Percentiles rank a stretch among this genome's conserved stretches.
phyloP scores from a whole-genome alignment of 2,113 vertebrate species.

The Gavialis gangeticus region DNA sequence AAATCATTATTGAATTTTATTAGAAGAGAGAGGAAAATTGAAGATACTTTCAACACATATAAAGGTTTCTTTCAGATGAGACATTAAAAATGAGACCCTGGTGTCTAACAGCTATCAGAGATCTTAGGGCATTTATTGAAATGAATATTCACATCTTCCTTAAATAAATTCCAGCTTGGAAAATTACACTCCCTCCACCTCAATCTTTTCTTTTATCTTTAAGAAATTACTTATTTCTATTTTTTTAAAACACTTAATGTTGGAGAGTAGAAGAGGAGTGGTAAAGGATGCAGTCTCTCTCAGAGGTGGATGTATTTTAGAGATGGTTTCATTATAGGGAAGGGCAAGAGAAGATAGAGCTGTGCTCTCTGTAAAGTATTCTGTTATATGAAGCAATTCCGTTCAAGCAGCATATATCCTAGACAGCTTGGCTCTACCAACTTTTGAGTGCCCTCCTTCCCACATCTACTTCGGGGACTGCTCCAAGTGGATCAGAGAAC shows the following conservation, averaged over 20 bases:
- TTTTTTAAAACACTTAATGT: background rate
- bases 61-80: conserved; percentile 19
- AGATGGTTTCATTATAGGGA: background rate
- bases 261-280: background rate
- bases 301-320: background rate
- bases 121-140: background rate
- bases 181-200: background rate
- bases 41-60: background rate
- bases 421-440: background rate
- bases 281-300: rapidly evolving
- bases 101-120: conserved; percentile 7
- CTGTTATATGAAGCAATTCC: background rate
- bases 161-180: background rate
- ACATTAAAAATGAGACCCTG: background rate
- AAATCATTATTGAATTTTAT: background rate
- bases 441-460: background rate
- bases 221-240: background rate
- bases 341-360: background rate
- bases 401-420: background rate
- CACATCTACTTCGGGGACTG: background rate
- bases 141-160: background rate
- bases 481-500: background rate
- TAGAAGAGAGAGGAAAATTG: background rate
- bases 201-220: background rate
- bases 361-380: background rate